Evolutionary conservation across 2,797 vertebrate species (phyloP).

Genomic region (Karalla daura): DNA sequence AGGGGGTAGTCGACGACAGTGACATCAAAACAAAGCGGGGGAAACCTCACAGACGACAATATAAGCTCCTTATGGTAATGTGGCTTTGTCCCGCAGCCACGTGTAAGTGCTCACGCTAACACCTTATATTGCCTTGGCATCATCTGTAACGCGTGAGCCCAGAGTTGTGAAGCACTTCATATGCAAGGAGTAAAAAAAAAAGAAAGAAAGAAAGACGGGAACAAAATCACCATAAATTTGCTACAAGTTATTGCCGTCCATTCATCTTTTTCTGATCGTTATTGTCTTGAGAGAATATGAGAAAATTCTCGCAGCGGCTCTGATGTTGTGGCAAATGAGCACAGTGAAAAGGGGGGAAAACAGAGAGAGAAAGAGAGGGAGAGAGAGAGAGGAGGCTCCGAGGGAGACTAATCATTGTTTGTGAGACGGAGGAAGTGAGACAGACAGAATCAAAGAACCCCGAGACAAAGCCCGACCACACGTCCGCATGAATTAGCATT

Average conservation of each 20-base stretch:
- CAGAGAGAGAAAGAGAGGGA: neutral
- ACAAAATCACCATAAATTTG: constrained; percentile 53
- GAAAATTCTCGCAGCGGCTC: constrained; percentile 36
- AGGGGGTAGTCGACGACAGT: constrained; percentile 30
- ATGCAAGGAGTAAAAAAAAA: no score
- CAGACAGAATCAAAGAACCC: constrained; percentile 52
- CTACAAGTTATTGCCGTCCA: constrained; percentile 55
- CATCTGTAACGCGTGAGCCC: constrained; percentile 53
- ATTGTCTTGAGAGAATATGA: constrained; percentile 54
- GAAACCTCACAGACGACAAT: constrained; percentile 29
- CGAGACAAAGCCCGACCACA: constrained; percentile 48
- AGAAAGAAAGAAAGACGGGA: no score
- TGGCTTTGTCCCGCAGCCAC: constrained; percentile 58
- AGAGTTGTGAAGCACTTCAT: constrained; percentile 30
- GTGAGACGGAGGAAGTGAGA: constrained; percentile 26
- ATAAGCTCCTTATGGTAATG: constrained; percentile 60
- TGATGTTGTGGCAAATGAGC: constrained; percentile 44
- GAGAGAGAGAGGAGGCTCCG: neutral
- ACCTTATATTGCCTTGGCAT: constrained; percentile 28
- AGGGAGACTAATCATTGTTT: constrained; percentile 47
- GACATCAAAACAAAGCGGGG: constrained; percentile 47
- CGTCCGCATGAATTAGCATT: constrained; percentile 65
- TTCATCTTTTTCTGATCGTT: constrained; percentile 57
- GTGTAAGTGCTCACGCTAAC: constrained; percentile 29
- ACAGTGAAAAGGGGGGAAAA: neutral